Base-by-base conservation (phyloP, 2,113 vertebrate species). In the Scopus umbretta region DNA sequence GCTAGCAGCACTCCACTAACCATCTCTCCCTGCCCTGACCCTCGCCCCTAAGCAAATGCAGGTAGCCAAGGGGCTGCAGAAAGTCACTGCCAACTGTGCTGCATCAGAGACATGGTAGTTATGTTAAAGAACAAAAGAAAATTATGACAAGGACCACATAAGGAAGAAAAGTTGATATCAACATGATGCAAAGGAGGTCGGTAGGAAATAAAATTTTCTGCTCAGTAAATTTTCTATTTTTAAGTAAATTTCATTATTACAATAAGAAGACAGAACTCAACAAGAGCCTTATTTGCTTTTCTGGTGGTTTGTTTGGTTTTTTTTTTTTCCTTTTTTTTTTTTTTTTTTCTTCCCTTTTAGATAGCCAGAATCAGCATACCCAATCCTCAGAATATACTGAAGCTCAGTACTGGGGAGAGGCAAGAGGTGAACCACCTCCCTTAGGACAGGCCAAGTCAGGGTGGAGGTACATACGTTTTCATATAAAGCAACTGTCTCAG, bases 401-500 rank as follows among this genome's bases (percentile, higher is more conserved):
- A 74, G 50, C 25, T 83, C 72, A 40, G 32, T 59, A 38, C 68
- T n/a, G 38, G 27, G n/a, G 32, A 84, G 36, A 88, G 63, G 16
- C 1, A 1, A 75, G 67, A 67, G 63, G 55, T 58, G 11, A 81
- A 47, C 5, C 52, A 52, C 52, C 75, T 84, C 52, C 73, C 87
- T 71, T n/a, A 16, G 43, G 80, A 80, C 34, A 80, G 43, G 52
- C 70, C 63, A 89, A 67, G 53, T 61, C 53, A 90, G 43, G 59
- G 88, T 56, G 22, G 67, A 92, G 72, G 78, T 70, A 92, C 25
- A 7, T 13, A 42, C 5, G 52, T 89, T 88, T 86, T 86, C 62
- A 82, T 76, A 84, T 86, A 80, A 91, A 94, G 96, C 49, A 95
- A 83, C 25, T 66, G 45, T 90, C 90, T 94, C 84, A 59, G 59